Evolutionary conservation across 2,113 vertebrate genomes (phyloP).

Genomic region (Dasypus novemcinctus): DNA sequence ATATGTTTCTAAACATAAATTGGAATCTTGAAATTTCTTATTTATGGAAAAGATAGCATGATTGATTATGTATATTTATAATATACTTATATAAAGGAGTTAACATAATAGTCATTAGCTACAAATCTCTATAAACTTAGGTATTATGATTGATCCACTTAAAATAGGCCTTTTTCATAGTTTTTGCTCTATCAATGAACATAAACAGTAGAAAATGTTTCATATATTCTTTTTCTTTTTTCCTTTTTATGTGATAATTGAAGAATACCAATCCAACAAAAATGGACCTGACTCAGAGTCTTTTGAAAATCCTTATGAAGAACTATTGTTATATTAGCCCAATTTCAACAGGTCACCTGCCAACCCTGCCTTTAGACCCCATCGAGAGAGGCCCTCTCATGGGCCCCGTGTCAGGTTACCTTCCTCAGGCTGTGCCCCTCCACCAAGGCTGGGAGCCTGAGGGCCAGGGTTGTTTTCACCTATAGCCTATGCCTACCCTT

Average conservation of each 20-base stretch:
- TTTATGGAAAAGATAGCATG: neutral
- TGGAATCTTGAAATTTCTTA: neutral
- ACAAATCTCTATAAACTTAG: neutral
- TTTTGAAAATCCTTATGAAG: neutral
- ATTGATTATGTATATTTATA: neutral
- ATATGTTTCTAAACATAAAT: neutral
- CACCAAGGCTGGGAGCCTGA: rapidly evolving
- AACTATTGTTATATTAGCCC: neutral
- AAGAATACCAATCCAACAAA: neutral
- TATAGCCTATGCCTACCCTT: neutral
- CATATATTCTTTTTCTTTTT: neutral
- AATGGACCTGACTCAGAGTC: neutral
- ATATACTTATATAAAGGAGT: neutral
- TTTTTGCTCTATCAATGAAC: neutral
- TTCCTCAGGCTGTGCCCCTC: neutral
- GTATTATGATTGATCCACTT: neutral
- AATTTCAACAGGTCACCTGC: neutral
- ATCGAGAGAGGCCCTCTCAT: neutral
- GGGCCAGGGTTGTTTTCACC: neutral
- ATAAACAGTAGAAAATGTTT: neutral
- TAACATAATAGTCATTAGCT: neutral
- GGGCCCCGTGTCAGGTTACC: neutral
- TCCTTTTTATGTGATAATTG: neutral
- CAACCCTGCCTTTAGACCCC: neutral
- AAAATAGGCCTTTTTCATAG: neutral